Evolutionary conservation across 2,888 invertebrate genomes (phyloP), one percentile per base, ranked within the genome.

Genomic region (Diaphora mendica): DNA sequence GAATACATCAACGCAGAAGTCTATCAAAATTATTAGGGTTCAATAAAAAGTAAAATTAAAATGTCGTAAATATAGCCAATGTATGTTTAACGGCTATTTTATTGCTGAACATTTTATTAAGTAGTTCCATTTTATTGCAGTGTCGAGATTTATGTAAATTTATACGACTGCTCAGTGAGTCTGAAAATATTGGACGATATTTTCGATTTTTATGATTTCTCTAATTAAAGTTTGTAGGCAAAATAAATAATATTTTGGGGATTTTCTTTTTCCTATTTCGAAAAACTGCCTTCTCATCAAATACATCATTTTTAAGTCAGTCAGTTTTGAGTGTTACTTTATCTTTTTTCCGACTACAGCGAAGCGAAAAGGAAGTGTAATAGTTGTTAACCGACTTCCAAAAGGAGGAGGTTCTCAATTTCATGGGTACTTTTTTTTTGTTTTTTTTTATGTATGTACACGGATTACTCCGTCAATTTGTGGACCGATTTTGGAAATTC

Each of bases 51-150:
- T 68, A 70, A 73, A 75, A 79, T 76, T 81, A 83, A 66, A 64
- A 35, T 62, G 8, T n/a, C 76, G 62, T 82, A 82, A 84, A 79
- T 15, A 23, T 9, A 33, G 75, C 76, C 74, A 79, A 81, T 82
- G 74, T 70, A 84, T 76, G 80, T 77, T 82, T 82, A 84, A 83
- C 74, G 35, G 64, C 48, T 30, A 17, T 83, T 82, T 82, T 83
- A 82, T 82, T 68, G 72, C 67, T 20, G 15, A 59, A 67, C 33
- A 67, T 44, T 62, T 67, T 62, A 72, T 67, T 67, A 44, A 72
- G 66, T 55, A 42, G 44, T 35, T 42, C 55, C 35, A 66, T 67
- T 42, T 67, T 62, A 67, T 67, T n/a, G 33, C 62, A 59, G 30
- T 66, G 55, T 15, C 35, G 42, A 30, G 72, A 67, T 67, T 59